These are phyloP conservation scores for Campylomormyrus tamandua DNA, from an alignment of 2,113 vertebrate species.

Conservation along the genomic window DNA sequence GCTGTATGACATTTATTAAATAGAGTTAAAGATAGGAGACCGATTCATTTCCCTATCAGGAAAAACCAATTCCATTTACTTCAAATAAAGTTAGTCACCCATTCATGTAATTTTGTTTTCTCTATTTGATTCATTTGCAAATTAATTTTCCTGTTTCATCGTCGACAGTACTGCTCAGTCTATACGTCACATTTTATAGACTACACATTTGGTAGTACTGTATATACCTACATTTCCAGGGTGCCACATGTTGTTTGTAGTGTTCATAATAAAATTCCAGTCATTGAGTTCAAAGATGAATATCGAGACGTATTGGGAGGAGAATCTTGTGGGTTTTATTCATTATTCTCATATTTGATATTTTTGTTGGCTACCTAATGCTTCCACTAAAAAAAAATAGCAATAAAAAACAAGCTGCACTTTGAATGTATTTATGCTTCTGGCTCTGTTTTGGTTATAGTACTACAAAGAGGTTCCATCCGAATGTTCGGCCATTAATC, in stretches of 20 bases:
- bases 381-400: not conserved
- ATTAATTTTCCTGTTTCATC: not conserved
- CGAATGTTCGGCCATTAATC: not conserved
- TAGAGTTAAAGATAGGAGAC: not conserved
- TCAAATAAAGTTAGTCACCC: slow-evolving; percentile 1
- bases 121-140: not conserved
- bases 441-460: not conserved
- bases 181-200: not conserved
- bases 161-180: not conserved
- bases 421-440: not conserved
- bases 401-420: not conserved
- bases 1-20: not conserved
- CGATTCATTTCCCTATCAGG: not conserved
- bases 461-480: not conserved
- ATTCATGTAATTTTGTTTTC: slow-evolving; percentile 3
- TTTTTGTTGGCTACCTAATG: not conserved
- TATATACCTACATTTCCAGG: not conserved
- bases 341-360: not conserved
- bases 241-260: not conserved
- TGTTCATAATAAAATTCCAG: not conserved
- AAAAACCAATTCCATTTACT: not conserved
- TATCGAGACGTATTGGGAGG: not conserved
- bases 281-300: not conserved
- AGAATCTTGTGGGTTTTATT: not conserved
- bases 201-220: too few species aligned